phyloP scores from a whole-genome alignment of 2,888 invertebrate genomes.

The Willowsia nigromaculata region DNA sequence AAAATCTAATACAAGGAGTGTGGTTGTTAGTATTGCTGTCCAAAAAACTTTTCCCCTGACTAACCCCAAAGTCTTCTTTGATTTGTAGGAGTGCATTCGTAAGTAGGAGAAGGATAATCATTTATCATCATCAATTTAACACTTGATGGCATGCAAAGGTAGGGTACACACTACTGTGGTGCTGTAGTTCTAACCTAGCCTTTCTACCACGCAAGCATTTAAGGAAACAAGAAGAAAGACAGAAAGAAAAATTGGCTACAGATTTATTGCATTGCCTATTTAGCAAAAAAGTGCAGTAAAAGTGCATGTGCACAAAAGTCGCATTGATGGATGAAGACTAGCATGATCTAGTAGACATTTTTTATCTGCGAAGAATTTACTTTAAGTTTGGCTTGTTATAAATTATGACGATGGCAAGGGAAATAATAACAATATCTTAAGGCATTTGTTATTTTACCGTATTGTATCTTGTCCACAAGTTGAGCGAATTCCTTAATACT shows the following conservation, averaged over 20 bases:
- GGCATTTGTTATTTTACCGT: slow-evolving; percentile 47
- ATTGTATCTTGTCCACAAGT: slow-evolving; percentile 12
- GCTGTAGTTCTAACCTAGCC: neutral
- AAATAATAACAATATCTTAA: slow-evolving; percentile 34
- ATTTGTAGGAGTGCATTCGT: slow-evolving; percentile 32
- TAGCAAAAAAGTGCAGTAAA: neutral
- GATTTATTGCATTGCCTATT: slow-evolving; percentile 13
- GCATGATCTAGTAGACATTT: neutral
- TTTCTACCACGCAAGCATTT: neutral
- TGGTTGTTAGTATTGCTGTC: neutral
- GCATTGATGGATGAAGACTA: neutral
- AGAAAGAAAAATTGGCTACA: neutral
- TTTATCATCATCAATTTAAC: slow-evolving; percentile 45
- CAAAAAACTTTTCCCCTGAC: neutral
- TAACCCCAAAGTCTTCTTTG: neutral
- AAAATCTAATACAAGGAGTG: neutral
- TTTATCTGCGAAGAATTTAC: neutral
- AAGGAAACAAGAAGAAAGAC: neutral
- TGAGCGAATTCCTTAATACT: neutral
- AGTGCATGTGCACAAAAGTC: neutral
- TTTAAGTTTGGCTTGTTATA: neutral
- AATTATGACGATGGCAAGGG: neutral
- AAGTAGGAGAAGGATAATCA: neutral
- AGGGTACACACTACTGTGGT: neutral
- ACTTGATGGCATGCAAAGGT: neutral